Evolutionary conservation across 2,797 vertebrate species (phyloP).

Genomic region (Anabacerthia variegaticeps): DNA sequence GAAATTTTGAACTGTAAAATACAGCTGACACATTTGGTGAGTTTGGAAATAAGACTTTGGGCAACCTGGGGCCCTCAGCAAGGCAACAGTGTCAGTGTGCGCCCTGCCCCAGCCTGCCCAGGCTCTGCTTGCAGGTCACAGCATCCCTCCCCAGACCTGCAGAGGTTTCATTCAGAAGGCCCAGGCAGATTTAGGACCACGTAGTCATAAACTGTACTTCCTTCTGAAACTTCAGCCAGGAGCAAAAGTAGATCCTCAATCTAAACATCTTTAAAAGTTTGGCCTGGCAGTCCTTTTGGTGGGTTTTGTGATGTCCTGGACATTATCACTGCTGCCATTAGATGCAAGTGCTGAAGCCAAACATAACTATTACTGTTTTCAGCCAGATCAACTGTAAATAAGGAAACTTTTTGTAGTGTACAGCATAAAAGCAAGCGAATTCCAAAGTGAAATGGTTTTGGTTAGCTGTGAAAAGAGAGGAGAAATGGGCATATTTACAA

Average conservation of each 20-base stretch:
- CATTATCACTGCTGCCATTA: accelerated
- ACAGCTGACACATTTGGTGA: background rate
- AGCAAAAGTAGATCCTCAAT: background rate
- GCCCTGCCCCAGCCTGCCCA: background rate
- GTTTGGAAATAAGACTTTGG: background rate
- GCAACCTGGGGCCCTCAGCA: background rate
- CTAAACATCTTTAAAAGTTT: background rate
- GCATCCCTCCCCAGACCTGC: background rate
- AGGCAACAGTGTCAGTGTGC: accelerated
- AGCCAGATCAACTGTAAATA: background rate
- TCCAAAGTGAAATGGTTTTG: background rate
- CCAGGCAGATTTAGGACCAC: background rate
- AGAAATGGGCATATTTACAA: background rate
- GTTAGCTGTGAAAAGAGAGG: background rate
- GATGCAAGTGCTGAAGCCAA: background rate
- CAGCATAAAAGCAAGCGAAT: background rate
- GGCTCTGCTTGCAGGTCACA: background rate
- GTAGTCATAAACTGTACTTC: background rate
- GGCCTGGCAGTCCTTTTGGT: background rate
- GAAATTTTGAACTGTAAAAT: background rate
- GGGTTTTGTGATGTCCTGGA: background rate
- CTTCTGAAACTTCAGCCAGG: background rate
- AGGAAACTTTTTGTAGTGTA: background rate
- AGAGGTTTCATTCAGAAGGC: background rate
- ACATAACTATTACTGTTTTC: background rate